Evolutionary conservation across 2,888 invertebrate genomes (phyloP).

Genomic region (Agrotis exclamationis): DNA sequence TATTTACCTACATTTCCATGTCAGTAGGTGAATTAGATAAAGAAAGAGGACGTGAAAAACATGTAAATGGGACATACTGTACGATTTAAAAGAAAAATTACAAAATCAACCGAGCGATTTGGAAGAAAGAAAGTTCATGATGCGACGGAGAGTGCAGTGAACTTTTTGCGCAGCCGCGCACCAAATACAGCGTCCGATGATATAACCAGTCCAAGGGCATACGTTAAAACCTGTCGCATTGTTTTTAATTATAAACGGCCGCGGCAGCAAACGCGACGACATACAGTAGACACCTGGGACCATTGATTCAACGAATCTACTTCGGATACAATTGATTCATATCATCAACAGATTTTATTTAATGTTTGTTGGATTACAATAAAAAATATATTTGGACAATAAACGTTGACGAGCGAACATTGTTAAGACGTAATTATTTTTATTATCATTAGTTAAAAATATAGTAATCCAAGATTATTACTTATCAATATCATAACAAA

Average conservation of each 20-base stretch:
- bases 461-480: constrained; percentile 50
- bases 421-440: constrained; percentile 20
- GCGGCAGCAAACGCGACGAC: constrained; percentile 39
- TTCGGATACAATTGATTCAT: constrained; percentile 7
- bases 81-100: constrained; percentile 61
- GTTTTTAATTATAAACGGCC: constrained; percentile 74
- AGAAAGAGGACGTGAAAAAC: constrained; percentile 74
- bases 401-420: not conserved
- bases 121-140: constrained; percentile 51
- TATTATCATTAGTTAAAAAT: constrained; percentile 40
- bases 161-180: constrained; percentile 76
- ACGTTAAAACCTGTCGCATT: constrained; percentile 76
- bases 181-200: constrained; percentile 77
- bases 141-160: constrained; percentile 77
- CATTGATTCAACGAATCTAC: constrained; percentile 24
- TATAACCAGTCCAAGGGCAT: constrained; percentile 82
- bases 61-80: constrained; percentile 72
- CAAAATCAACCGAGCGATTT: constrained; percentile 8
- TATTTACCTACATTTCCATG: constrained; percentile 75
- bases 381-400: not conserved
- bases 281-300: constrained; percentile 32
- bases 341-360: constrained; percentile 1
- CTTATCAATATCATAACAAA: constrained; percentile 49
- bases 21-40: constrained; percentile 85
- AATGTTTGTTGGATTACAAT: not conserved